phyloP scores from a whole-genome alignment of 1,140 invertebrate species.

The Lethrus apterus region DNA sequence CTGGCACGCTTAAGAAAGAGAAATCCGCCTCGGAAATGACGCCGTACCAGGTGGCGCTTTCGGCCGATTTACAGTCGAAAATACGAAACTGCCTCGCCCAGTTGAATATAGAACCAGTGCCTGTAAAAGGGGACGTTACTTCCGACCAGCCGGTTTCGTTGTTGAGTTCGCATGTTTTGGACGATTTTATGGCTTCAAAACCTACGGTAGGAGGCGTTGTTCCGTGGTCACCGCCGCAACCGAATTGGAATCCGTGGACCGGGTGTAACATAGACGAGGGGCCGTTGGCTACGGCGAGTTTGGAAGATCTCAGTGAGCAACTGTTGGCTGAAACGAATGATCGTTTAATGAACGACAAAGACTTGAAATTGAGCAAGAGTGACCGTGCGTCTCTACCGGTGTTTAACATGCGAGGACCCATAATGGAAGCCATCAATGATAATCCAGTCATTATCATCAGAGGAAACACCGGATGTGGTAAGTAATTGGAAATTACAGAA shows the following conservation, averaged over 20 bases:
- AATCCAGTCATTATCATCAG: conserved; percentile 82
- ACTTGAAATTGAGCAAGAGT: conserved; percentile 56
- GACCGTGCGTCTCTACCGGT: conserved; percentile 72
- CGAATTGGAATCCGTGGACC: conserved; percentile 96
- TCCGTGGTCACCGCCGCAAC: conserved; percentile 88
- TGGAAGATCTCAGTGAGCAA: conserved; percentile 77
- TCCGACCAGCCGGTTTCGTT: conserved; percentile 45
- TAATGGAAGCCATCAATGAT: conserved; percentile 79
- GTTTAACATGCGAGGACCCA: conserved; percentile 58
- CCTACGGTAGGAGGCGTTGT: conserved; percentile 67
- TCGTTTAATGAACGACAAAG: conserved; percentile 53
- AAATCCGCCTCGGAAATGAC: conserved; percentile 61
- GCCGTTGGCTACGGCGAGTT: conserved; percentile 65
- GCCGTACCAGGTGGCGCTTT: conserved; percentile 71
- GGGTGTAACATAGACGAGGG: conserved; percentile 89
- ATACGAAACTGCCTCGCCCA: conserved; percentile 57
- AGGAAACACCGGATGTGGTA: conserved; percentile 92
- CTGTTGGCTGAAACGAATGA: conserved; percentile 58
- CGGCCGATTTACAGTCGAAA: conserved; percentile 56
- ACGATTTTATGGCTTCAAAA: conserved; percentile 54
- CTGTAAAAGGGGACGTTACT: conserved; percentile 13
- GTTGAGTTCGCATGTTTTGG: conserved; percentile 51
- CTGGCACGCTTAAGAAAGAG: conserved; percentile 57
- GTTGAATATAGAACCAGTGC: conserved; percentile 51
- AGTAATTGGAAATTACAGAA: conserved; percentile 55